Evolutionary conservation across 2,888 invertebrate genomes (phyloP).

Genomic region (Punctoribates punctum): DNA sequence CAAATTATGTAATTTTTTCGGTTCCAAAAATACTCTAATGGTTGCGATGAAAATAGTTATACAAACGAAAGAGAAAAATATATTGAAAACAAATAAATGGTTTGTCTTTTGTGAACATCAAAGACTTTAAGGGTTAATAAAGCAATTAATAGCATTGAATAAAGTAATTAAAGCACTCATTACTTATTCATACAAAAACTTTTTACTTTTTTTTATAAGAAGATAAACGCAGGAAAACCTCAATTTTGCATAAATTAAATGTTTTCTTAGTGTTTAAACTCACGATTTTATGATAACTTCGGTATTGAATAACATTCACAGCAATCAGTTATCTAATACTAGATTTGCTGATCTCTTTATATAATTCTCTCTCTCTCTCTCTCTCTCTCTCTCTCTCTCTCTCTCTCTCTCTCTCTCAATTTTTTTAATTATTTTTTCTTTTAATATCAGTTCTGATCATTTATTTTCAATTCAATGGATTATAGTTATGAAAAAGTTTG

Average conservation of each 20-base stretch:
- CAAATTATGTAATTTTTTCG: too few species aligned
- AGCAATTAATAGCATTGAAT: conserved; percentile 25
- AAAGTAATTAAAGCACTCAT: conserved; percentile 7
- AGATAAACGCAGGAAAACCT: background rate
- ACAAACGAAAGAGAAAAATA: background rate
- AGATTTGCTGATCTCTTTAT: too few species aligned
- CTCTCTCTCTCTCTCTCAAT: too few species aligned
- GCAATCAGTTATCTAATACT: too few species aligned
- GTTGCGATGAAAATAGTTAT: background rate
- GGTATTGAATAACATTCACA: background rate
- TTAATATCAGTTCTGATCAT: background rate
- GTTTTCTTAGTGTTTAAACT: background rate
- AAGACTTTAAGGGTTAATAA: conserved; percentile 9
- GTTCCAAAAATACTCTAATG: too few species aligned
- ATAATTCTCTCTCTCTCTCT: too few species aligned
- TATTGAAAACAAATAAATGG: background rate
- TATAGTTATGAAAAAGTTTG: background rate
- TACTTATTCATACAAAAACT: conserved; percentile 15
- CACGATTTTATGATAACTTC: background rate
- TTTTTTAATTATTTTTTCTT: background rate
- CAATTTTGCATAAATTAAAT: background rate
- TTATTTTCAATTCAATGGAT: background rate
- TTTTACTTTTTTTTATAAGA: background rate
- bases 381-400: too few species aligned
- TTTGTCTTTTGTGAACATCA: background rate